phyloP scores from a whole-genome alignment of 1,140 invertebrate genomes.

The Procambarus clarkii region DNA sequence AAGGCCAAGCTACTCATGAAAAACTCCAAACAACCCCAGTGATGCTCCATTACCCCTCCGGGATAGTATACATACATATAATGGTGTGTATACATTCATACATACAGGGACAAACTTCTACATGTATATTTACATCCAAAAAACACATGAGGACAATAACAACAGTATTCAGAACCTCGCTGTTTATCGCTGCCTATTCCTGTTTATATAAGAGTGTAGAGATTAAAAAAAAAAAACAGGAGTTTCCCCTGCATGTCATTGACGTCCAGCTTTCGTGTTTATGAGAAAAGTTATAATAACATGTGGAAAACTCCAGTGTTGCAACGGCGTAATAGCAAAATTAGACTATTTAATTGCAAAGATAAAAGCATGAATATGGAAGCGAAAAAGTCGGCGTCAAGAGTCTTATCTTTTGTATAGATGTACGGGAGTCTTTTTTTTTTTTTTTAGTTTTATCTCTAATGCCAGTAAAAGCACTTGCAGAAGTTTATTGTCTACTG shows the following conservation, averaged over 20 bases:
- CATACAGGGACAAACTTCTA: too few species aligned
- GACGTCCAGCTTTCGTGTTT: background rate
- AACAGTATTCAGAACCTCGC: too few species aligned
- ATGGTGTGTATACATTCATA: too few species aligned
- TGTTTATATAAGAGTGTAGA: background rate
- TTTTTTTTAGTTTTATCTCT: background rate
- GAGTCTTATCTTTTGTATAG: background rate
- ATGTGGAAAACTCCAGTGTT: slow-evolving; percentile 3
- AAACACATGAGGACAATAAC: too few species aligned
- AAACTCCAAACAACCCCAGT: too few species aligned
- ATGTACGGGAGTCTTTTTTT: background rate
- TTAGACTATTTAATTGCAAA: slow-evolving; percentile 12
- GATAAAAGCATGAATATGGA: background rate
- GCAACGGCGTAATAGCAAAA: slow-evolving; percentile 3
- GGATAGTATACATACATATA: too few species aligned
- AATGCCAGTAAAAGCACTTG: too few species aligned
- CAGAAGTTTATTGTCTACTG: too few species aligned
- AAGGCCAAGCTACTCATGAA: too few species aligned
- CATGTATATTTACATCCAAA: too few species aligned
- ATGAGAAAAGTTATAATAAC: slow-evolving; percentile 16
- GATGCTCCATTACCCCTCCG: too few species aligned
- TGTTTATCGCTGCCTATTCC: background rate
- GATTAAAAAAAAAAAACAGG: background rate
- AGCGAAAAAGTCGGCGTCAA: background rate
- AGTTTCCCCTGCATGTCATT: background rate